These are phyloP conservation scores for Drosophila parthenogenetica DNA, from an alignment of 2,888 invertebrate genomes.

Conservation along the genomic window DNA sequence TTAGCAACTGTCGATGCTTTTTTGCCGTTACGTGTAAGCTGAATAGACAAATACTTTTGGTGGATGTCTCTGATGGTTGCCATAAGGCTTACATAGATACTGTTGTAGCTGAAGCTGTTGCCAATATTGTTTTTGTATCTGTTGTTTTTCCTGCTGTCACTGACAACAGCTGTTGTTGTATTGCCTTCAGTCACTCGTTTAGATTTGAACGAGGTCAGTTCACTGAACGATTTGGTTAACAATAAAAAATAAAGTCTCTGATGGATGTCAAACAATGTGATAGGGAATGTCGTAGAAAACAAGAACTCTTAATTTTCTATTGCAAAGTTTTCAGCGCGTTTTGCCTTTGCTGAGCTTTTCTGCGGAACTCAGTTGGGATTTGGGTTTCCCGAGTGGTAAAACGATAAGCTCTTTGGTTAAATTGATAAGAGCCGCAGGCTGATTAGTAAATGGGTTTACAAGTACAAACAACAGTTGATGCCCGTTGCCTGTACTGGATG, in stretches of 20 bases:
- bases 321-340: background rate
- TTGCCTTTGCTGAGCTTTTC: background rate
- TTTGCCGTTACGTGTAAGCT: slow-evolving; percentile 11
- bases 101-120: background rate
- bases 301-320: slow-evolving; percentile 1
- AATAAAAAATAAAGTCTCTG: background rate
- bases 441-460: slow-evolving; percentile 31
- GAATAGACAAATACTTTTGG: slow-evolving; percentile 21
- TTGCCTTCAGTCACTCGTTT: background rate
- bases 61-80: slow-evolving; percentile 14
- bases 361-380: slow-evolving; percentile 31
- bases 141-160: background rate
- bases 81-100: slow-evolving; percentile 30
- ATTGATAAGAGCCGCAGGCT: slow-evolving; percentile 3
- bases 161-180: slow-evolving; percentile 2
- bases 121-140: background rate
- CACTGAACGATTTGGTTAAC: background rate
- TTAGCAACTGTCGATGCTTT: slow-evolving; percentile 12
- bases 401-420: slow-evolving; percentile 1
- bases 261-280: no score
- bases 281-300: background rate
- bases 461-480: slow-evolving; percentile 5
- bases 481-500: background rate
- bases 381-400: slow-evolving; percentile 3
- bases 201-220: slow-evolving; percentile 26